These are phyloP conservation scores for Periparus ater DNA, from an alignment of 2,797 vertebrate genomes.

Conservation along the genomic window DNA sequence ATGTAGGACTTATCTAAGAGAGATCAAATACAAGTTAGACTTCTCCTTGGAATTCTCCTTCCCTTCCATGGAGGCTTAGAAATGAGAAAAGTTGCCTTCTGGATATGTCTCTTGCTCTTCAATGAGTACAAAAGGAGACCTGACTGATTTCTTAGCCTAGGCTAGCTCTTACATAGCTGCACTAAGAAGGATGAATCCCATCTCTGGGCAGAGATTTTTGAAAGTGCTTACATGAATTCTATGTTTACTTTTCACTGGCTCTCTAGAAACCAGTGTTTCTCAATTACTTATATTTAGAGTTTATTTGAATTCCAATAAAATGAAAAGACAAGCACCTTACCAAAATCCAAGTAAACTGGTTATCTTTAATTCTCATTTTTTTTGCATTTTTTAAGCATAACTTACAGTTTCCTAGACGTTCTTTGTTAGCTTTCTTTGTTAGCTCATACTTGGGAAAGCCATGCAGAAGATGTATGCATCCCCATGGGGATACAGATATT, in stretches of 20 bases:
- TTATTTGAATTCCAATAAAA: background rate
- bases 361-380: background rate
- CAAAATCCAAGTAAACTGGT: background rate
- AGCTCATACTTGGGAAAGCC: background rate
- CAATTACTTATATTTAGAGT: background rate
- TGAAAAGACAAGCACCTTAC: background rate
- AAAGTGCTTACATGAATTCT: background rate
- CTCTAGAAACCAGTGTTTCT: background rate
- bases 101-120: fast-evolving
- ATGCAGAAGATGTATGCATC: background rate
- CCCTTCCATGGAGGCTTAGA: background rate
- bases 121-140: background rate
- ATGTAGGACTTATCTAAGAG: background rate
- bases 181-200: background rate
- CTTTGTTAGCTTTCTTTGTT: background rate
- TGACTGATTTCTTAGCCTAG: background rate
- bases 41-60: background rate
- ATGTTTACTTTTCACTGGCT: background rate
- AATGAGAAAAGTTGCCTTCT: background rate
- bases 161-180: background rate
- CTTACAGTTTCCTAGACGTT: background rate
- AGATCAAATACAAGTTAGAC: background rate
- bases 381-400: background rate
- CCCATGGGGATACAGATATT: background rate
- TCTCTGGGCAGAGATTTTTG: background rate